phyloP scores from a whole-genome alignment of 2,113 vertebrate genomes.

The Alosa alosa region DNA sequence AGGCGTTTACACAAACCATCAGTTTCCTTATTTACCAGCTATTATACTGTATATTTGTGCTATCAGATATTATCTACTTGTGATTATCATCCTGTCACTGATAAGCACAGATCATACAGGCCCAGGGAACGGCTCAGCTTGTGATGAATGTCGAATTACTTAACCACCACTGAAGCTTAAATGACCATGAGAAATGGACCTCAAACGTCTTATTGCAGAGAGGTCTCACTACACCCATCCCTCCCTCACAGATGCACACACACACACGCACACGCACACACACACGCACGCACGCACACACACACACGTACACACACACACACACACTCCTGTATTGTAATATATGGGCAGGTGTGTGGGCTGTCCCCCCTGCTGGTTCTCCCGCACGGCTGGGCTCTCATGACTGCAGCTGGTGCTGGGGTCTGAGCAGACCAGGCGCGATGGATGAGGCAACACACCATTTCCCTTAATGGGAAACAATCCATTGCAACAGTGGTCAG shows the following conservation, averaged over 20 bases:
- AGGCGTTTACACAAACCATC: too few species aligned
- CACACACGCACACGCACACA: too few species aligned
- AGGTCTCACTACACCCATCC: background rate
- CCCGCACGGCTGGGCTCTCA: background rate
- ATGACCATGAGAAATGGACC: background rate
- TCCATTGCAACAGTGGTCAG: background rate
- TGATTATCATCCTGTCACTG: background rate
- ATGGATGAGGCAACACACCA: background rate
- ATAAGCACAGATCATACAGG: background rate
- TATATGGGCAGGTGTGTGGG: constrained; percentile 2
- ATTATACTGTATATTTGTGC: too few species aligned
- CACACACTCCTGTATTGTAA: background rate
- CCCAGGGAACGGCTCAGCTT: background rate
- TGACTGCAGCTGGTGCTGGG: background rate
- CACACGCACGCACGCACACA: too few species aligned
- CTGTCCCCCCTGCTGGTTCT: background rate
- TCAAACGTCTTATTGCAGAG: background rate
- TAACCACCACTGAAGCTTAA: background rate
- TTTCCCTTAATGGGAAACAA: background rate
- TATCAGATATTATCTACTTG: too few species aligned
- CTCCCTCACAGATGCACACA: background rate
- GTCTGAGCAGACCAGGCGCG: background rate
- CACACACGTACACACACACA: too few species aligned
- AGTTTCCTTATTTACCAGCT: too few species aligned
- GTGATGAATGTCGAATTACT: background rate